phyloP scores from a whole-genome alignment of 2,888 invertebrate species.

The Eupsilia transversa region DNA sequence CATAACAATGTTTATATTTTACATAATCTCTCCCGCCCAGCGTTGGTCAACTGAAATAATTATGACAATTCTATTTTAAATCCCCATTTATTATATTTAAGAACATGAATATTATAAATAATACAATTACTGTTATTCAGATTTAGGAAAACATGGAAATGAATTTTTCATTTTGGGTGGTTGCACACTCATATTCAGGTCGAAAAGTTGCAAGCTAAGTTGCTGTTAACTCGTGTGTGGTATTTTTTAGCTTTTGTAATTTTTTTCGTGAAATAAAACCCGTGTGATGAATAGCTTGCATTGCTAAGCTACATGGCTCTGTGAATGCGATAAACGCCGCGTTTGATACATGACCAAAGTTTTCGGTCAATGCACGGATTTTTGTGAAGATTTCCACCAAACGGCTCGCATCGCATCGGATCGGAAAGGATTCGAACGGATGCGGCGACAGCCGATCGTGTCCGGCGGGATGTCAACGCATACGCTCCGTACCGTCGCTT shows the following conservation, averaged over 20 bases:
- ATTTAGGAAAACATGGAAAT: not conserved
- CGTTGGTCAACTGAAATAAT: not conserved
- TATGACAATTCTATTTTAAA: conserved; percentile 10
- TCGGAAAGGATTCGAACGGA: too few species aligned
- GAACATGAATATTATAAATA: too few species aligned
- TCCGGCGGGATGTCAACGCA: too few species aligned
- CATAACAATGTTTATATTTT: conserved; percentile 14
- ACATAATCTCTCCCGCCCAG: conserved; percentile 25
- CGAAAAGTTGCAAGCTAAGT: conserved; percentile 28
- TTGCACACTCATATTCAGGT: conserved; percentile 10
- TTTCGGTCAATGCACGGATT: not conserved
- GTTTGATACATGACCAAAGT: conserved; percentile 1
- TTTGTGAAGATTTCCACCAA: not conserved
- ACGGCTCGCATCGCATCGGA: too few species aligned
- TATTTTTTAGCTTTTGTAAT: conserved; percentile 21
- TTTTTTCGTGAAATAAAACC: conserved; percentile 49
- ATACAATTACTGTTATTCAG: not conserved
- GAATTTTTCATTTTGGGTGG: conserved; percentile 8
- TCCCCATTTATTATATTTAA: not conserved
- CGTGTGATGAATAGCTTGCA: conserved; percentile 43
- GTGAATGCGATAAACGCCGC: conserved; percentile 27
- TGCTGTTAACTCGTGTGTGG: not conserved
- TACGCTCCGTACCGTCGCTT: too few species aligned
- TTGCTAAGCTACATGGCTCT: conserved; percentile 23
- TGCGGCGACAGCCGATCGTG: too few species aligned